phyloP scores from a whole-genome alignment of 1,140 invertebrate genomes.

The Pararge aegeria region DNA sequence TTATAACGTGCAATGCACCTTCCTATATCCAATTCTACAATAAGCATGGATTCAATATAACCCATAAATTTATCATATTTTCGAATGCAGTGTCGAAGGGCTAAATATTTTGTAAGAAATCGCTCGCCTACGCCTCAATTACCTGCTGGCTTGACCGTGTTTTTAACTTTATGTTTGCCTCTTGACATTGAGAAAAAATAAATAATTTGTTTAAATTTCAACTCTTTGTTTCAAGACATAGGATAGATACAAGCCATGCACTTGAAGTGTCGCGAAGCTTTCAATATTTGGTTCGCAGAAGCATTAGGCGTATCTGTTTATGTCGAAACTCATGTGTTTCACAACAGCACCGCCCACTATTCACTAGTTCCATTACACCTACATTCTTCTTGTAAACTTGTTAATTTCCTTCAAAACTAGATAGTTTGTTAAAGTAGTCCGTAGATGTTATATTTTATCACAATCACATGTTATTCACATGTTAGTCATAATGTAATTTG shows the following conservation, averaged over 20 bases:
- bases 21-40: no score
- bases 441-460: no score
- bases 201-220: conserved; percentile 23
- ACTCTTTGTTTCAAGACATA: conserved; percentile 33
- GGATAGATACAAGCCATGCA: conserved; percentile 8
- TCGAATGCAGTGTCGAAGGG: conserved; percentile 15
- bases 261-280: conserved; percentile 4
- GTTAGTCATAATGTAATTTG: no score
- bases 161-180: conserved; percentile 42
- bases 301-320: conserved; percentile 35
- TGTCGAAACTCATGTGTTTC: conserved; percentile 52
- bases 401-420: conserved; percentile 11
- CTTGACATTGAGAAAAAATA: conserved; percentile 28
- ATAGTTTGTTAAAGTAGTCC: no score
- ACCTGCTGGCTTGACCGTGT: conserved; percentile 42
- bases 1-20: no score
- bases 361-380: conserved; percentile 43
- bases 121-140: conserved; percentile 43
- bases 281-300: conserved; percentile 38
- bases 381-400: conserved; percentile 33
- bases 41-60: no score
- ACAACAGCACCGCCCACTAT: conserved; percentile 49
- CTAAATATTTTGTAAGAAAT: conserved; percentile 17
- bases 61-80: conserved; percentile 21
- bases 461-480: no score